These are phyloP conservation scores for Oreohelix idahoensis DNA, from an alignment of 1,140 invertebrate species.

Conservation along the genomic window DNA sequence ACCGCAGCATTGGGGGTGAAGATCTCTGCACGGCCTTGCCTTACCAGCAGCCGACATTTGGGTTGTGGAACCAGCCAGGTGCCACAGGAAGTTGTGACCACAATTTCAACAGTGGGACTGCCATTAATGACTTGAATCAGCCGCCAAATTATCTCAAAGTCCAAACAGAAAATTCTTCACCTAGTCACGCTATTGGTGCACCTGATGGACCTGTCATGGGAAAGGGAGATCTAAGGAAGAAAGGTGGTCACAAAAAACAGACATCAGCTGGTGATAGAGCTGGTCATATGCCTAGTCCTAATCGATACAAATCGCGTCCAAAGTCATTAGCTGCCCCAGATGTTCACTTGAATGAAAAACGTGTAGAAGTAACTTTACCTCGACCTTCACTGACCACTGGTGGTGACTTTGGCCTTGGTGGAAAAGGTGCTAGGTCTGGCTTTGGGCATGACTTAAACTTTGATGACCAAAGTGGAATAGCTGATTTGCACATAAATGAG, in stretches of 20 bases:
- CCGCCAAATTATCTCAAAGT: neutral
- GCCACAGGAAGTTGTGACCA: neutral
- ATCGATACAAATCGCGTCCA: constrained; percentile 7
- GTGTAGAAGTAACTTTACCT: neutral
- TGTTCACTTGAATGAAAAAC: neutral
- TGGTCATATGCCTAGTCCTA: constrained; percentile 1
- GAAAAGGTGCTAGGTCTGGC: constrained; percentile 16
- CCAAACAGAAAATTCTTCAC: neutral
- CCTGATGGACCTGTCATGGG: neutral
- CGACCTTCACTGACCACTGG: neutral
- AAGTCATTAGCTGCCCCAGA: constrained; percentile 19
- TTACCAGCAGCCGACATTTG: neutral
- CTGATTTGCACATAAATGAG: constrained; percentile 1
- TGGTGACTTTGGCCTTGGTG: neutral
- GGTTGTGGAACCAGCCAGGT: neutral
- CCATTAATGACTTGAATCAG: constrained; percentile 19
- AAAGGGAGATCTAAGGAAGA: constrained; percentile 7
- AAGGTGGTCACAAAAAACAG: neutral
- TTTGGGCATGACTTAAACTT: constrained; percentile 35
- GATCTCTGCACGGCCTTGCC: neutral
- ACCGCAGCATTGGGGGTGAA: neutral
- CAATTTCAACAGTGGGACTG: neutral
- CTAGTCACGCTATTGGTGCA: neutral
- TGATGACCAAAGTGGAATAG: constrained; percentile 14
- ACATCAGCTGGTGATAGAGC: neutral